Conservation (phyloP, 2,888 invertebrate genomes). For the Folsomia candida region DNA sequence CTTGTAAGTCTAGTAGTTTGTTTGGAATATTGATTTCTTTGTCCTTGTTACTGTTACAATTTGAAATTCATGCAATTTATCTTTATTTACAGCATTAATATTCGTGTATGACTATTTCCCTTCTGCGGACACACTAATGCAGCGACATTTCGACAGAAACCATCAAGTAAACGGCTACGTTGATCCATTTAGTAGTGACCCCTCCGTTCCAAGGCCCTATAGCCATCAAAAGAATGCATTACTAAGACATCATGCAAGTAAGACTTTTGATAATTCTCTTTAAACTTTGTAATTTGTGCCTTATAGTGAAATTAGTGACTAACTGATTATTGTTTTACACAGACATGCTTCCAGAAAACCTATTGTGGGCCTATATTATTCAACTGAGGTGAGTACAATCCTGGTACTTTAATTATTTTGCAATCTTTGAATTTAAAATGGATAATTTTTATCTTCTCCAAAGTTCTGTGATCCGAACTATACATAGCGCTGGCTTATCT, state of each 20-base stretch:
- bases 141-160: conserved; percentile 68
- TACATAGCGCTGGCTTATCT: conserved; percentile 77
- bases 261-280: conserved; percentile 19
- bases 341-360: conserved; percentile 77
- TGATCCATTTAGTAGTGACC: conserved; percentile 80
- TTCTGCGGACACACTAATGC: conserved; percentile 80
- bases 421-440: no score
- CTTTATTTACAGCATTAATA: conserved; percentile 70
- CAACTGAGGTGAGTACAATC: no score
- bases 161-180: conserved; percentile 64
- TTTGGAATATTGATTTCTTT: neutral
- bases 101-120: conserved; percentile 96
- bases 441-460: no score
- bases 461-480: conserved; percentile 84
- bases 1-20: conserved; percentile 66
- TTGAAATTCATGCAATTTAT: neutral
- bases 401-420: no score
- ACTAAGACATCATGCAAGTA: conserved; percentile 64
- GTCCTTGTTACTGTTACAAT: neutral
- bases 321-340: no score
- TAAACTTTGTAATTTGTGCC: no score
- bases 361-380: conserved; percentile 93
- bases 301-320: no score
- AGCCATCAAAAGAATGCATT: conserved; percentile 80
- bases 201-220: conserved; percentile 74